Conservation (phyloP, 2,113 vertebrate species). For the Channa maculata region DNA sequence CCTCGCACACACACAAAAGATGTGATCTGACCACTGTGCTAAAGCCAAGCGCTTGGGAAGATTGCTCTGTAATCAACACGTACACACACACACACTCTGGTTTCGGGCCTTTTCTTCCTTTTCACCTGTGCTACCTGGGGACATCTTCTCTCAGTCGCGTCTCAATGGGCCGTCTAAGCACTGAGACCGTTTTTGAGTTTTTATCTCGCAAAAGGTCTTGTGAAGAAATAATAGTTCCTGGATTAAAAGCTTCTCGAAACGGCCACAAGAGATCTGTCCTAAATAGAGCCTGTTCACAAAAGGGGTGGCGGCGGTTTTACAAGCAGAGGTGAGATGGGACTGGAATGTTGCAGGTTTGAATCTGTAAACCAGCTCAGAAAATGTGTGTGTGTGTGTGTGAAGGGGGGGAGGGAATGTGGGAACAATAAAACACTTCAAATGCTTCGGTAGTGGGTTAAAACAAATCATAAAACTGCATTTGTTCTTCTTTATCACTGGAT, state of each 20-base stretch:
- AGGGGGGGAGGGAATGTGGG: background rate
- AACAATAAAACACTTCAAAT: background rate
- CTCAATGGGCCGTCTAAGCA: slow-evolving; percentile 66
- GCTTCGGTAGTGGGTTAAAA: background rate
- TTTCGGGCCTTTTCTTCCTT: slow-evolving; percentile 75
- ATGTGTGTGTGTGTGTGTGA: background rate
- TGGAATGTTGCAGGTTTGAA: slow-evolving; percentile 34
- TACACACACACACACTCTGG: slow-evolving; percentile 27
- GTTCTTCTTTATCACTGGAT: background rate
- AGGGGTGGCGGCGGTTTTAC: slow-evolving; percentile 16
- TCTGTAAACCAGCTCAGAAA: background rate
- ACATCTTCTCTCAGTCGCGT: slow-evolving; percentile 66
- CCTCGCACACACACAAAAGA: slow-evolving; percentile 66
- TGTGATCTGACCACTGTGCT: slow-evolving; percentile 58
- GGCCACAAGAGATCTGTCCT: slow-evolving; percentile 73
- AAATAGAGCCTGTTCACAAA: slow-evolving; percentile 65
- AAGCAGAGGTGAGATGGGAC: slow-evolving; percentile 7
- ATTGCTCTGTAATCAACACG: slow-evolving; percentile 80
- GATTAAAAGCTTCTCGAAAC: slow-evolving; percentile 66
- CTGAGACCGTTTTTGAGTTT: slow-evolving; percentile 57
- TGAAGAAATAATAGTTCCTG: slow-evolving; percentile 67
- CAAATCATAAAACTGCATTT: background rate
- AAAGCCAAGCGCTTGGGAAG: slow-evolving; percentile 78
- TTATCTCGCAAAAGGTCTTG: slow-evolving; percentile 72
- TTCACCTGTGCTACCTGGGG: slow-evolving; percentile 72